Evolutionary conservation across 2,797 vertebrate species (phyloP).

Genomic region (Spondyliosoma cantharus): DNA sequence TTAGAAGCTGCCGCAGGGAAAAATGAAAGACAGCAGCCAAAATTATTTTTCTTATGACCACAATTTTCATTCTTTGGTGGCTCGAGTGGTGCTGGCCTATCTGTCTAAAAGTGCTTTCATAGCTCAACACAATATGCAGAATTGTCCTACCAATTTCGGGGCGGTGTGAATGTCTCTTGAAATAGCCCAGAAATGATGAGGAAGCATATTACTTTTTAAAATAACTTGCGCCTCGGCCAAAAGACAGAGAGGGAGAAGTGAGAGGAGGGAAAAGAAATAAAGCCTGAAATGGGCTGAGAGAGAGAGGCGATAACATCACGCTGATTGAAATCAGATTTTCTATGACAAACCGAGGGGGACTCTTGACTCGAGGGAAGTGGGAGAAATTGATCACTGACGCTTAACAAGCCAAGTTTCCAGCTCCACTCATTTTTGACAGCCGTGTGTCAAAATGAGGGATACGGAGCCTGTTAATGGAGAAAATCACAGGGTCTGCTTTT

Average conservation of each 20-base stretch:
- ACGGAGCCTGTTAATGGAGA: constrained; percentile 38
- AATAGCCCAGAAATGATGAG: constrained; percentile 81
- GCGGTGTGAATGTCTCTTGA: constrained; percentile 76
- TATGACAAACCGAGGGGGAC: constrained; percentile 65
- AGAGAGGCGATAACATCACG: constrained; percentile 71
- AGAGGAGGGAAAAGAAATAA: constrained; percentile 42
- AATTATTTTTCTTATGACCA: constrained; percentile 78
- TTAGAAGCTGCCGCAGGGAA: constrained; percentile 75
- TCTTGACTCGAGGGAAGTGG: constrained; percentile 54
- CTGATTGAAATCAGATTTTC: constrained; percentile 81
- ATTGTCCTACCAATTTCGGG: constrained; percentile 73
- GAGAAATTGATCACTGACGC: constrained; percentile 64
- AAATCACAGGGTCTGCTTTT: constrained; percentile 46
- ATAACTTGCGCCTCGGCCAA: constrained; percentile 69
- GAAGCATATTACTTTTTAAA: constrained; percentile 79
- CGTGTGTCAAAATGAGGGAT: constrained; percentile 46
- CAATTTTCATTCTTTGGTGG: constrained; percentile 81
- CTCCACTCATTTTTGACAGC: constrained; percentile 48
- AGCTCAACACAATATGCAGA: constrained; percentile 75
- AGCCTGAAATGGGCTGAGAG: constrained; percentile 57
- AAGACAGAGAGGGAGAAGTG: constrained; percentile 49
- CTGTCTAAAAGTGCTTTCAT: constrained; percentile 69
- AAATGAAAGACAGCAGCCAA: constrained; percentile 73
- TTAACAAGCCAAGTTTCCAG: constrained; percentile 68
- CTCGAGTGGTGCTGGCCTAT: constrained; percentile 68